phyloP scores from a whole-genome alignment of 2,113 vertebrate species.

The Thinocorus orbignyianus region DNA sequence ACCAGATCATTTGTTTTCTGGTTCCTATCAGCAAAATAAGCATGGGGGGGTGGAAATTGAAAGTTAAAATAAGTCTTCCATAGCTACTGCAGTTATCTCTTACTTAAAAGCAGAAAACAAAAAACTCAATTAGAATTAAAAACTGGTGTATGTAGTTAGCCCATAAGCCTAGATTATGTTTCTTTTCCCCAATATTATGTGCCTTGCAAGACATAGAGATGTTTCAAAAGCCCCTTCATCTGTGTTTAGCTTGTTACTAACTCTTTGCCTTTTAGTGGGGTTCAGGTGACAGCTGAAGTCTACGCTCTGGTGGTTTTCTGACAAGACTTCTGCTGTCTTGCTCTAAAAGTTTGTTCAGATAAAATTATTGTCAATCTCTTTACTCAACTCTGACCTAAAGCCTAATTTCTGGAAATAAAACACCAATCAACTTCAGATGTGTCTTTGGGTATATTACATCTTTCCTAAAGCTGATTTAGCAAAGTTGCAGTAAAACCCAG shows the following conservation, averaged over 20 bases:
- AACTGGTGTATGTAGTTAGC: not conserved
- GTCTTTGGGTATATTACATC: not conserved
- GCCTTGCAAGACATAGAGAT: not conserved
- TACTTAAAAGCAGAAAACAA: not conserved
- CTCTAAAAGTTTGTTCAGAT: not conserved
- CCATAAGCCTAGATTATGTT: not conserved
- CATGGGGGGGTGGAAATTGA: not conserved
- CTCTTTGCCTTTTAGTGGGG: not conserved
- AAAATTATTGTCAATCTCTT: not conserved
- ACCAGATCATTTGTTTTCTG: not conserved
- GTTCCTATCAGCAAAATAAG: not conserved
- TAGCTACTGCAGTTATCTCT: not conserved
- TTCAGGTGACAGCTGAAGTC: not conserved
- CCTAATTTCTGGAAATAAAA: not conserved
- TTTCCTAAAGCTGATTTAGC: not conserved
- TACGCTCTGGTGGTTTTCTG: not conserved
- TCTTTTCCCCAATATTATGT: not conserved
- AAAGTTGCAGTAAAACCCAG: not conserved
- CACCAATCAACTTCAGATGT: rapidly evolving
- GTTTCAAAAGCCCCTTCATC: not conserved
- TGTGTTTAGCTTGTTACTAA: not conserved
- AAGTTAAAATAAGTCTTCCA: not conserved
- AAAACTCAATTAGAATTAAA: not conserved
- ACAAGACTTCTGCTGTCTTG: not conserved
- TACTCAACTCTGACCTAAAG: not conserved